Conservation (phyloP, 2,888 invertebrate species). For the Sphecodes monilicornis region DNA sequence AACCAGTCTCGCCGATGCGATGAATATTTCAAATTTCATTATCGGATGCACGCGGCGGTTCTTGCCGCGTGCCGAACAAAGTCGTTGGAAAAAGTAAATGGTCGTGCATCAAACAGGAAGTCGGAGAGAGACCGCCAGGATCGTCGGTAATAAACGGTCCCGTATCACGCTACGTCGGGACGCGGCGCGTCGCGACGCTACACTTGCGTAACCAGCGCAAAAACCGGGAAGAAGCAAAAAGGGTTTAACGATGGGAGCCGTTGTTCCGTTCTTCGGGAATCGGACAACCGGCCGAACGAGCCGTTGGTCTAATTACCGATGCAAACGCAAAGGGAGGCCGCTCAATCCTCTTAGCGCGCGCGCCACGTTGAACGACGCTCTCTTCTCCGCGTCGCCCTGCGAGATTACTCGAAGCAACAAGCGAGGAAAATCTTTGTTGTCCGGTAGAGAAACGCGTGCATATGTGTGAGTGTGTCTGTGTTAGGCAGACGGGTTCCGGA, state of each 20-base stretch:
- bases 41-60: neutral
- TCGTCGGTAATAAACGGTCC: constrained; percentile 14
- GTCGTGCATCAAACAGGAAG: constrained; percentile 18
- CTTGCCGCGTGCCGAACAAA: neutral
- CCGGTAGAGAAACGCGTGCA: constrained; percentile 27
- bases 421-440: constrained; percentile 77
- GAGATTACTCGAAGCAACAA: constrained; percentile 76
- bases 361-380: constrained; percentile 43
- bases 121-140: neutral
- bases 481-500: constrained; percentile 26
- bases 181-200: neutral
- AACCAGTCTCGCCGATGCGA: neutral
- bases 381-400: constrained; percentile 42
- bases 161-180: neutral
- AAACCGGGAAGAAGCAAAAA: neutral
- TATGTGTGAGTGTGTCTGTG: neutral
- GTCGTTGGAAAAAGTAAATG: constrained; percentile 22
- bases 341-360: constrained; percentile 61
- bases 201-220: neutral
- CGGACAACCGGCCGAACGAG: constrained; percentile 22
- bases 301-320: constrained; percentile 62
- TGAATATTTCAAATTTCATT: constrained; percentile 1
- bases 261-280: neutral
- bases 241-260: neutral
- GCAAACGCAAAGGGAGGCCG: constrained; percentile 39